Evolutionary conservation across 2,797 vertebrate genomes (phyloP).

Genomic region (Nannoperca obscura): DNA sequence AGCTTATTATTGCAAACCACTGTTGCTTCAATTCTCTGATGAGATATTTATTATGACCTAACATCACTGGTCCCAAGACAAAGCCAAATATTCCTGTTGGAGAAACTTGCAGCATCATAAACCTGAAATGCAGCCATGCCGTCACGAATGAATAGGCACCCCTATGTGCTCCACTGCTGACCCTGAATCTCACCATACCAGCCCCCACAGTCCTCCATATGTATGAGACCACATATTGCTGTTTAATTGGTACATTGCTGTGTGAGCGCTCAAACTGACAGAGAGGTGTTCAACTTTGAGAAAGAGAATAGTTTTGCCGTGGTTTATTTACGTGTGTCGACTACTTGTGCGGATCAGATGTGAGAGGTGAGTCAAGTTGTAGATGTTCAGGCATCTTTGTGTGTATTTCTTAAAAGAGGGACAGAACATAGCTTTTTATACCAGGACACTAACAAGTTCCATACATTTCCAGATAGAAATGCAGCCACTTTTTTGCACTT

Average conservation of each 20-base stretch:
- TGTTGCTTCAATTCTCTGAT: conserved; percentile 17
- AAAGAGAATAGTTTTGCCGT: conserved; percentile 13
- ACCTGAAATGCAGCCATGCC: conserved; percentile 33
- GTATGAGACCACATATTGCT: conserved; percentile 43
- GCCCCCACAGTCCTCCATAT: conserved; percentile 41
- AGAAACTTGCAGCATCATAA: conserved; percentile 43
- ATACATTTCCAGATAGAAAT: neutral
- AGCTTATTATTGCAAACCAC: conserved; percentile 24
- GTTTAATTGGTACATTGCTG: conserved; percentile 54
- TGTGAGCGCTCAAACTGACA: conserved; percentile 18
- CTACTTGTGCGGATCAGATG: conserved; percentile 7
- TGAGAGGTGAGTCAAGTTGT: neutral
- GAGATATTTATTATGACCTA: conserved; percentile 34
- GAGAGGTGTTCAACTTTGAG: conserved; percentile 42
- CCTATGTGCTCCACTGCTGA: conserved; percentile 30
- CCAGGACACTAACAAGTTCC: neutral
- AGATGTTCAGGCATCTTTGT: neutral
- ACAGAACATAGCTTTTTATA: conserved; percentile 1
- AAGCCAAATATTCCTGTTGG: conserved; percentile 40
- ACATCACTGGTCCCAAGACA: neutral
- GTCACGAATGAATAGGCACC: conserved; percentile 31
- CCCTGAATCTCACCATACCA: conserved; percentile 23
- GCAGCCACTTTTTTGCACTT: neutral
- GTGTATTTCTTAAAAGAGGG: conserved; percentile 16
- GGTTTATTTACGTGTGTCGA: conserved; percentile 26